Conservation (phyloP, 37 sponge, comb jelly and placozoan genomes). For the Agelas oroides region DNA sequence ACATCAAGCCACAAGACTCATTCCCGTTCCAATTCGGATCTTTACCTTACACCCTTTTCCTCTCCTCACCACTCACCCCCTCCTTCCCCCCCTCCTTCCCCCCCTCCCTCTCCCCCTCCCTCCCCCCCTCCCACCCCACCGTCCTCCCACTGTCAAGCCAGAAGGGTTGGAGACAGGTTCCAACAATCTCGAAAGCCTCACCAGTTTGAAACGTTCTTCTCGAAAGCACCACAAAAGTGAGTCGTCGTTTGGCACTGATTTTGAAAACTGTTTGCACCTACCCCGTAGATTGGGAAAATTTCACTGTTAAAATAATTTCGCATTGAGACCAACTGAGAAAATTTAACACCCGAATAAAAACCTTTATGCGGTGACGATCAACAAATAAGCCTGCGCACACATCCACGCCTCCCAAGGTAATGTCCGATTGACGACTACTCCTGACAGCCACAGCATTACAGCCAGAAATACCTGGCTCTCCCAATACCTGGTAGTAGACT, state of each 20-base stretch:
- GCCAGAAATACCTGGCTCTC: no score
- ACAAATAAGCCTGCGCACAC: no score
- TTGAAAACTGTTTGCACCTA: no score
- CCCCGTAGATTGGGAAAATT: no score
- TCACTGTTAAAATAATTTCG: no score
- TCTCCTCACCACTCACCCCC: constrained; percentile 18
- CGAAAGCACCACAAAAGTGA: constrained; percentile 41
- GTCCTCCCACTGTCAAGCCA: background rate
- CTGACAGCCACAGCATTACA: no score
- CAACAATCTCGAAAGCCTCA: background rate
- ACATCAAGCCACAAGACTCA: background rate
- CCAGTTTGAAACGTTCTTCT: constrained; percentile 64
- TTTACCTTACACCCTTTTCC: constrained; percentile 41
- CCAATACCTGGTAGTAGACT: no score
- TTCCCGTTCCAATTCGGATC: constrained; percentile 33
- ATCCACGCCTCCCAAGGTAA: no score
- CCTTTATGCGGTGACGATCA: no score
- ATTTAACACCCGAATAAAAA: no score
- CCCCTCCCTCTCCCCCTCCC: background rate
- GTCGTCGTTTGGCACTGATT: background rate
- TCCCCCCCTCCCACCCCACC: constrained; percentile 58
- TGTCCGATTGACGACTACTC: no score
- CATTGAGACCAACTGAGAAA: no score
- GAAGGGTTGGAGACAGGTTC: constrained; percentile 1
- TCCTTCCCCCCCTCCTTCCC: constrained; percentile 59